phyloP scores from a whole-genome alignment of 2,113 vertebrate genomes.

The Aptenodytes patagonicus region DNA sequence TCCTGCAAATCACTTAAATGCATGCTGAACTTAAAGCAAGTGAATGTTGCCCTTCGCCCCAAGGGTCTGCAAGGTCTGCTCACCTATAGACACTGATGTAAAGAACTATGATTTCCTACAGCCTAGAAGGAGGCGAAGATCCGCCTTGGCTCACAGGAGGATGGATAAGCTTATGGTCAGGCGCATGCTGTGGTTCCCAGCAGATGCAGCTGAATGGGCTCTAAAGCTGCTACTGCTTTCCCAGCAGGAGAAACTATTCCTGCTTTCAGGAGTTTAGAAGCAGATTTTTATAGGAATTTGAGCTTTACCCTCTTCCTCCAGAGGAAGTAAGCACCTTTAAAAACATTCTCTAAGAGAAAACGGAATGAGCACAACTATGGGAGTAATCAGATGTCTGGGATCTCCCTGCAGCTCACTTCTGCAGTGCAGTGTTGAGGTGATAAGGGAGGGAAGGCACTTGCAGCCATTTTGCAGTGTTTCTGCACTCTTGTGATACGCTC shows the following conservation, averaged over 20 bases:
- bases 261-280: background rate
- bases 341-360: background rate
- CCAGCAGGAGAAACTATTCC: background rate
- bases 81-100: background rate
- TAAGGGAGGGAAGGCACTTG: accelerated
- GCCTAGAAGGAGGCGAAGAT: background rate
- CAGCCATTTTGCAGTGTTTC: background rate
- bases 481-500: background rate
- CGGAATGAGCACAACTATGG: background rate
- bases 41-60: background rate
- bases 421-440: background rate
- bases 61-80: background rate
- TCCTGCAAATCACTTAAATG: background rate
- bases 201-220: background rate
- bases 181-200: background rate
- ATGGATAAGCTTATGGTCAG: background rate
- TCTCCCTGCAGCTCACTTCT: background rate
- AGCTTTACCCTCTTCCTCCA: background rate
- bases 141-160: background rate
- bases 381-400: background rate
- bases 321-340: background rate
- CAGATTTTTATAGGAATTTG: background rate
- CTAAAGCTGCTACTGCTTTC: background rate
- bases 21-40: background rate
- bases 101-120: background rate